Percentiles rank a stretch among this genome's conserved stretches.
Conservation (phyloP, 2,888 invertebrate species). For the Beris chalybata region DNA sequence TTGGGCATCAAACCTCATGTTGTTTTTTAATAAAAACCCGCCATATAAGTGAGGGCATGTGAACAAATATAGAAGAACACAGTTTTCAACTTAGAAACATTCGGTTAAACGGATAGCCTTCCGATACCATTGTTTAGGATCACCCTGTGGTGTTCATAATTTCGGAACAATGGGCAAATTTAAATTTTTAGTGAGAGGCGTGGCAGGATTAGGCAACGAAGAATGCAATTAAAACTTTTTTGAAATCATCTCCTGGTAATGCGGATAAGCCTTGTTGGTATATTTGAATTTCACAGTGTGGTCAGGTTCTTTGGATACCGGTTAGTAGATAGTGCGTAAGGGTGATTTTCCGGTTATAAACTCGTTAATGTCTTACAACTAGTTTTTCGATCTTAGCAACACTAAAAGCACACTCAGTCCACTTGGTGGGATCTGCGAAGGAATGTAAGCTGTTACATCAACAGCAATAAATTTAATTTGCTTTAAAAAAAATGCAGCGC, state of each 20-base stretch:
- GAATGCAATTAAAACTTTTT: slow-evolving; percentile 30
- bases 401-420: too few relatives aligned
- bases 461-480: too few relatives aligned
- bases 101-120: slow-evolving; percentile 27
- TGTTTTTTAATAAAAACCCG: slow-evolving; percentile 30
- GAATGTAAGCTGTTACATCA: too few relatives aligned
- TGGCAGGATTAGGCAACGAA: slow-evolving; percentile 22
- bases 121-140: slow-evolving; percentile 24
- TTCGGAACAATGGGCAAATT: slow-evolving; percentile 21
- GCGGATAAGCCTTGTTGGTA: slow-evolving; percentile 30
- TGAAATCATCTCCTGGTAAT: slow-evolving; percentile 27
- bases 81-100: not conserved
- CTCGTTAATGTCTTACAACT: too few relatives aligned
- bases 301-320: slow-evolving; percentile 6
- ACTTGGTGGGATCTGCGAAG: too few relatives aligned
- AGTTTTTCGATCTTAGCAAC: not conserved
- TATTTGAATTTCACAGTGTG: slow-evolving; percentile 31
- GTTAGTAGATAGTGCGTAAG: too few relatives aligned
- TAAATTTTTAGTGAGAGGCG: slow-evolving; percentile 24
- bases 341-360: too few relatives aligned
- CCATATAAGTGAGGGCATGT: slow-evolving; percentile 20
- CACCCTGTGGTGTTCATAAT: slow-evolving; percentile 7
- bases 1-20: slow-evolving; percentile 30
- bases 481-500: too few relatives aligned
- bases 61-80: slow-evolving; percentile 16